A percentile compares a stretch with the other conserved stretches of the same genome.
phyloP scores from a whole-genome alignment of 2,888 invertebrate species.

The Sipunculus nudus region DNA sequence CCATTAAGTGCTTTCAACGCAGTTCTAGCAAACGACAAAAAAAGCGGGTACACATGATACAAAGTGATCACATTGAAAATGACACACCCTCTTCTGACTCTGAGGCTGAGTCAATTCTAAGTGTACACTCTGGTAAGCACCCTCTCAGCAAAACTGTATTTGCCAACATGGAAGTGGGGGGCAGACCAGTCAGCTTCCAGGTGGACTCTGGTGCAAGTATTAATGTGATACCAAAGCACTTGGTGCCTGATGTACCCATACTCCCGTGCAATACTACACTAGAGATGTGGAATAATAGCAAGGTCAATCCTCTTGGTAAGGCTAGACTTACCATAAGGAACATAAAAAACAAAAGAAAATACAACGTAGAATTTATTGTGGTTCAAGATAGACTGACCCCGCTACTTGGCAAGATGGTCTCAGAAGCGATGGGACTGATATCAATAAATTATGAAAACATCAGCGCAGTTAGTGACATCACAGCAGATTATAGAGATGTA shows the following conservation, averaged over 20 bases:
- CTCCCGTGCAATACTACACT: not conserved
- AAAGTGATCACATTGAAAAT: too few species aligned
- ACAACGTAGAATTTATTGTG: conserved; percentile 22
- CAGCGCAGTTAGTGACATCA: not conserved
- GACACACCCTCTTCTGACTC: too few species aligned
- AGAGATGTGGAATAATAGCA: conserved; percentile 9
- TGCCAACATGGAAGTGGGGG: conserved; percentile 1
- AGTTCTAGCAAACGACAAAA: too few species aligned
- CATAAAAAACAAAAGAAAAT: conserved; percentile 15
- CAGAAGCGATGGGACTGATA: conserved; percentile 17
- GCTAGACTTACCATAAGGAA: not conserved
- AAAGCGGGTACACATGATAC: too few species aligned
- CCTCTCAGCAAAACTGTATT: not conserved
- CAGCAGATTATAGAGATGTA: conserved; percentile 12
- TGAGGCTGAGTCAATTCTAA: too few species aligned
- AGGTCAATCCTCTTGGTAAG: not conserved
- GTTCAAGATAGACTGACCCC: conserved; percentile 12
- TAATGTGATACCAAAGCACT: conserved; percentile 14
- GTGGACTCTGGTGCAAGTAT: conserved; percentile 24
- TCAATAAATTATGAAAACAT: conserved; percentile 17
- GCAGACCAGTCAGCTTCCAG: conserved; percentile 14
- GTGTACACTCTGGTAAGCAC: too few species aligned
- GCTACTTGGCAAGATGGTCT: conserved; percentile 7
- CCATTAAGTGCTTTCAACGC: not conserved
- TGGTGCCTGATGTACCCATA: not conserved